These are phyloP conservation scores for silkworm (Bombyx mori) DNA, from an alignment of 1,140 invertebrate species.

Conservation along the genomic window ASM3026992v2 NC_085132.1:5599501-5600000, in stretches of 20 bases:
- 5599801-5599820: background rate
- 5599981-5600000: constrained; percentile 20
- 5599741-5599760: constrained; percentile 7
- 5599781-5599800: background rate
- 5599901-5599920: constrained; percentile 41
- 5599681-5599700: constrained; percentile 7
- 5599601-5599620: constrained; percentile 9
- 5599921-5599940: constrained; percentile 27
- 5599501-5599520: constrained; percentile 30
- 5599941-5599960: constrained; percentile 30
- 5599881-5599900: constrained; percentile 27
- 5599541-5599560: constrained; percentile 31
- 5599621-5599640: constrained; percentile 5
- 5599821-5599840: background rate
- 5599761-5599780: constrained; percentile 2
- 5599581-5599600: constrained; percentile 7
- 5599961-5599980: constrained; percentile 34
- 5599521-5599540: constrained; percentile 15
- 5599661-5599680: constrained; percentile 9
- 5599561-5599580: constrained; percentile 2
- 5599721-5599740: constrained; percentile 6
- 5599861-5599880: background rate
- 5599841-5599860: background rate
- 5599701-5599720: constrained; percentile 7
- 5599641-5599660: constrained; percentile 9